Evolutionary conservation across 2,888 invertebrate species (phyloP), one percentile per base, ranked within the genome.

Genomic region (Busseola fusca): DNA sequence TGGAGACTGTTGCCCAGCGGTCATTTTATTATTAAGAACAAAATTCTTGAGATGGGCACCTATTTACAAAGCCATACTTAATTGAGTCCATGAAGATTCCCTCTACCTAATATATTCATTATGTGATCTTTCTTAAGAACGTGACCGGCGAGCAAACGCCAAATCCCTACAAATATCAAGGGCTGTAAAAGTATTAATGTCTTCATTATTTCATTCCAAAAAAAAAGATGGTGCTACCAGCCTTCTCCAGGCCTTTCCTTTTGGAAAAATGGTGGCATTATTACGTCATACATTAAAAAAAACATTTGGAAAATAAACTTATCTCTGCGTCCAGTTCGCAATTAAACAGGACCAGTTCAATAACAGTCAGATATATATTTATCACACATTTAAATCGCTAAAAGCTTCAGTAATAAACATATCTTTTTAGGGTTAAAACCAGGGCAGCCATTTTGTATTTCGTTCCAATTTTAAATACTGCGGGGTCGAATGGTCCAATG

Each of bases 401-500:
- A 77, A 65, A 78, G 37, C 50, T 62, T 57, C n/a, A 37, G 37
- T 52, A 63, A 69, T 57, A 56, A 27, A 50, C 34, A 5, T 56
- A 56, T 60, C 0, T 30, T 64, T 70, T 64, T 12, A 25, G 48
- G 70, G 50, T 10, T 69, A 14, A 7, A 27, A 10, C 12, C n/a
- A 45, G 7, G 16, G 18, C 37, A 1, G 40, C 71, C 71, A 77
- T 73, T 77, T 70, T 60, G 42, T 14, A 59, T 54, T 21, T 25
- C 30, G 14, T 64, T 59, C 5, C 21, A n/a, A 71, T 72, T 74
- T 74, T 57, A 45, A 64, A 59, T 48, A 21, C 69, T 30, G 7
- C 14, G 3, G 18, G 9, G 58, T 25, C n/a, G 14, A 21, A 72
- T 48, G 18, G 10, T 48, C 30, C 25, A 14, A 59, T 74, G 74